Base-by-base conservation (phyloP, 2,797 vertebrate genomes). In the Eleutherodactylus coqui region DNA sequence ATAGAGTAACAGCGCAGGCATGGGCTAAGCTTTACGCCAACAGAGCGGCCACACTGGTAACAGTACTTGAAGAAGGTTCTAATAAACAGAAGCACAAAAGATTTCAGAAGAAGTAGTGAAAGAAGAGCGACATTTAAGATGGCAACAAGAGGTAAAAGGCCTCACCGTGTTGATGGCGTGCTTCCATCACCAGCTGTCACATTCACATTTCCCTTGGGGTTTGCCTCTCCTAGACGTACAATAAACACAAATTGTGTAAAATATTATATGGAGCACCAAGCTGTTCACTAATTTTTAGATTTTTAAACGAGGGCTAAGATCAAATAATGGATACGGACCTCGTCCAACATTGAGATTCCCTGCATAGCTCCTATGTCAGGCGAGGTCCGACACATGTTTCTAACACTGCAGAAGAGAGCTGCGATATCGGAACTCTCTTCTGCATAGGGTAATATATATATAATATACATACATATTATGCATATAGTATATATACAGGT, bases 31-130 rank as follows among this genome's bases (percentile, higher is more conserved):
- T 88, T 92, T 86, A 97, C 92, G 0, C 91, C 95, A 0, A 92
- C 77, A 0, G 96, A 96, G 70, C 95, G 95, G 2, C 96, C 94
- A 4, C 96, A 98, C 60, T 95, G 91, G 85, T 92, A 95, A 89
- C 96, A 98, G 93, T 94, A 96, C 88, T 92, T 95, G 86, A 95
- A 94, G 77, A 88, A 73, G 0, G 91, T 89, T 32, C 88, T 88
- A 81, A 96, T 96, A 88, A 34, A 14, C 16, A 29, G n/a, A 60
- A 75, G 53, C 11, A 32, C 3, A 49, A 41, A 83, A 41, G 34
- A 19, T 34, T 29, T 69, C n/a, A 49, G 49, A 10, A 24, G 14
- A n/a, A 41, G 7, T 11, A 32, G 8, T 64, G 6, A 29, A 67
- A 7, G 29, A 34, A 11, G 7, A 29, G 29, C 4, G 11, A 4